phyloP scores from a whole-genome alignment of 2,888 invertebrate species.

The Ichneumoninae sp. region DNA sequence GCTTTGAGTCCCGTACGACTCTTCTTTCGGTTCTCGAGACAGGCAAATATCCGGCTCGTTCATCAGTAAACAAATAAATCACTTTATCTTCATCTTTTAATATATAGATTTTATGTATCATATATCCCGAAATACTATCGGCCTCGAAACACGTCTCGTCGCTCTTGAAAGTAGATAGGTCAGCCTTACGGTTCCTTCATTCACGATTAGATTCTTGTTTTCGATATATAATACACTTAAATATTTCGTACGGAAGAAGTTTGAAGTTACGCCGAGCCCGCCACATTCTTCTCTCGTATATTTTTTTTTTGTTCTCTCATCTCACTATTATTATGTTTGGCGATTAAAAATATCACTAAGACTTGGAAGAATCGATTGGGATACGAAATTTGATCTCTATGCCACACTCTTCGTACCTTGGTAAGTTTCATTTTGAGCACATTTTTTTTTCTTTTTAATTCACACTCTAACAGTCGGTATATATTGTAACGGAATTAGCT shows the following conservation, averaged over 20 bases:
- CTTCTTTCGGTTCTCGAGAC: conserved; percentile 48
- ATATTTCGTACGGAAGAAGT: conserved; percentile 62
- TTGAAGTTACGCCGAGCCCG: conserved; percentile 55
- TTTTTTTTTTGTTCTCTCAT: conserved; percentile 33
- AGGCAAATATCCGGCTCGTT: conserved; percentile 53
- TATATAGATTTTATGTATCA: conserved; percentile 55
- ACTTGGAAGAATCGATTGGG: conserved; percentile 61
- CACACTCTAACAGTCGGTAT: conserved; percentile 42
- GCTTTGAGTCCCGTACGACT: conserved; percentile 55
- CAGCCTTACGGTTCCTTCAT: conserved; percentile 75
- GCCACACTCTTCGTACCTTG: conserved; percentile 25
- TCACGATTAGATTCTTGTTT: conserved; percentile 55
- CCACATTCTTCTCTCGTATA: conserved; percentile 35
- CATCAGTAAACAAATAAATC: conserved; percentile 71
- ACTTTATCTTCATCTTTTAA: conserved; percentile 58
- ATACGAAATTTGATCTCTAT: conserved; percentile 47
- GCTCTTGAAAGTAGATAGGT: conserved; percentile 73
- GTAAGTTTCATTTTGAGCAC: conserved; percentile 61
- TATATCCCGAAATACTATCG: conserved; percentile 73
- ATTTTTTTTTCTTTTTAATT: conserved; percentile 50
- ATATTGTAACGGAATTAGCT: too few species aligned
- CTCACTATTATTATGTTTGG: conserved; percentile 26
- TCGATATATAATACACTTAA: conserved; percentile 60
- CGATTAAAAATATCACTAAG: conserved; percentile 54
- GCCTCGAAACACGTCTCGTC: conserved; percentile 69